Conservation (phyloP, 2,797 vertebrate genomes). For the Phylloscopus collybita region DNA sequence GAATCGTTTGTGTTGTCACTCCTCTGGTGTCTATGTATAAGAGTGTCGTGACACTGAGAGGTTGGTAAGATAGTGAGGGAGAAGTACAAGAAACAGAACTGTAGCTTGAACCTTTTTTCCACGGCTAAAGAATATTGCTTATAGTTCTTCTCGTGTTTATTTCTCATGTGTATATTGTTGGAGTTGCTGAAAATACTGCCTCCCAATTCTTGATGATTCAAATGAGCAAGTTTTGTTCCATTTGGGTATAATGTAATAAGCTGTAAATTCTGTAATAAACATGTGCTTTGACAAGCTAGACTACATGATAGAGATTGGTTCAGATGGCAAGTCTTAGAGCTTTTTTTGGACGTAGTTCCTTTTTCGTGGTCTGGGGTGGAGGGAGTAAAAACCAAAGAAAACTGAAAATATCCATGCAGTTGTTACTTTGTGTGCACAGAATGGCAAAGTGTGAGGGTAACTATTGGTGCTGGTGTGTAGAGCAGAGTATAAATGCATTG, state of each 20-base stretch:
- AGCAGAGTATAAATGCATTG: not conserved
- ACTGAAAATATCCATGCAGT: not conserved
- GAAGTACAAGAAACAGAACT: not conserved
- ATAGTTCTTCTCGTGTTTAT: not conserved
- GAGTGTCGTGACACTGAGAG: rapidly evolving
- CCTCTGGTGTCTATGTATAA: rapidly evolving
- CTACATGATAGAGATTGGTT: not conserved
- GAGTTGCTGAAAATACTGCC: not conserved
- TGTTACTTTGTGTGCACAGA: not conserved
- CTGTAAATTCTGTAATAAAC: not conserved
- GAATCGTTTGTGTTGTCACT: not conserved
- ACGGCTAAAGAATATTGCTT: not conserved
- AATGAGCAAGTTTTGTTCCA: not conserved
- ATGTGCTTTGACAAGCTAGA: not conserved
- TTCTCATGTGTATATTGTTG: rapidly evolving
- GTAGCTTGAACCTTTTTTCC: not conserved
- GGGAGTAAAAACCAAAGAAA: not conserved
- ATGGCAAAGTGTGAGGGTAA: not conserved
- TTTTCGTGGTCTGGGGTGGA: not conserved
- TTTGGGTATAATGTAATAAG: not conserved
- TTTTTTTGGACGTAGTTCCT: not conserved
- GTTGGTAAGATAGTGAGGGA: not conserved
- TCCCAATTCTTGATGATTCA: not conserved
- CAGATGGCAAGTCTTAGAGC: not conserved
- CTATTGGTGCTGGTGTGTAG: not conserved